Base-by-base conservation (phyloP, 2,888 invertebrate species). In the Acanthopleura granulata region DNA sequence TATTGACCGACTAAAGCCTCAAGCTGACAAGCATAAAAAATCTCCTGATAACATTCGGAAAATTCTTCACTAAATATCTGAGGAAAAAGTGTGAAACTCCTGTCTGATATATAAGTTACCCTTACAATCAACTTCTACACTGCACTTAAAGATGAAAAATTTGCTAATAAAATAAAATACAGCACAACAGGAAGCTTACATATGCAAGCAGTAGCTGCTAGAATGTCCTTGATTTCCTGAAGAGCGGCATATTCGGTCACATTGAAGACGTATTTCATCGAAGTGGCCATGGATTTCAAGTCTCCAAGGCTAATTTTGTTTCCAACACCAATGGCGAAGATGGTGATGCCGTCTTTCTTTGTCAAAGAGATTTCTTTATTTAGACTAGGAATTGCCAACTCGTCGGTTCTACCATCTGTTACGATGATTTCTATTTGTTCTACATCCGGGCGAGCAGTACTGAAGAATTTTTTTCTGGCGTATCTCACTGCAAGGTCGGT, bases 401-500 rank as follows among this genome's bases (percentile, higher is more conserved):
- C 66, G 25, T 22, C 29, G 18, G 66, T 16, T 25, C 25, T 66
- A 15, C 66, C 66, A 27, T 66, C 66, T 27, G 66, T 66, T 1
- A 66, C 29, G 22, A 66, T 27, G 22, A 66, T 27, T 27, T 22
- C 66, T 6, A 66, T 66, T 6, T 27, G 1, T 27, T 66, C 16
- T 16, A 66, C 66, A 6, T 27, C 66, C 22, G 66, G 29, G 15
- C 66, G 22, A 27, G 66, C 66, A 16, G 66, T 66, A 27, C 22
- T 16, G 29, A 66, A 66, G 25, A 66, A 66, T 15, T 66, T 66
- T 14, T 66, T 27, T 25, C 66, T 22, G 66, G 66, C 66, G 29
- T 66, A 66, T 14, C 25, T 22, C 22, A 66, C 29, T 9, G 66
- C 66, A 3, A 27, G 22, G 25, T 66, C 22, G 4, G 66, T 66